Percentiles rank a stretch among this genome's conserved stretches.
phyloP scores from a whole-genome alignment of 2,888 invertebrate genomes.

The Standfussiana lucernea region DNA sequence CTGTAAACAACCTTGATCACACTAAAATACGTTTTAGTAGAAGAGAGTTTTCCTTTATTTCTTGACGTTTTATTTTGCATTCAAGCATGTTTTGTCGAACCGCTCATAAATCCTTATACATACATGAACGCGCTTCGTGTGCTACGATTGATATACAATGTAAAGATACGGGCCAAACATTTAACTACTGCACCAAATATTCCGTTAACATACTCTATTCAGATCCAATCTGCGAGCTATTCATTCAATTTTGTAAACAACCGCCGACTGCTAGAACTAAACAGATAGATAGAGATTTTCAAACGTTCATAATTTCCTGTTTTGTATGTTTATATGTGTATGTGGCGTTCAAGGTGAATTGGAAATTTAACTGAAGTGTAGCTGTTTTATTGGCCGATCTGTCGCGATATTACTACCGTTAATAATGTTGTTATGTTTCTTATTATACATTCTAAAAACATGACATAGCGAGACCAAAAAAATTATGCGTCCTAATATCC shows the following conservation, averaged over 20 bases:
- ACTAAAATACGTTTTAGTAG: neutral
- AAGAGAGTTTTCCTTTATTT: neutral
- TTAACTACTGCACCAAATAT: conserved; percentile 25
- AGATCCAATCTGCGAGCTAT: conserved; percentile 21
- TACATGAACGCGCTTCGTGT: neutral
- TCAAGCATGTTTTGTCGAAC: neutral
- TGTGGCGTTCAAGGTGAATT: conserved; percentile 44
- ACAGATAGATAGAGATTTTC: conserved; percentile 34
- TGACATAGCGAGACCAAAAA: neutral
- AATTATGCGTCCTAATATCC: neutral
- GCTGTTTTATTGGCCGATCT: conserved; percentile 50
- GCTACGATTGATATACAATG: conserved; percentile 39
- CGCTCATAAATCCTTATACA: neutral
- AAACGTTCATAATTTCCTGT: conserved; percentile 39
- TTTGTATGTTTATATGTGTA: conserved; percentile 9
- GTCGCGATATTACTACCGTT: conserved; percentile 9
- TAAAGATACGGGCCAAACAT: conserved; percentile 1
- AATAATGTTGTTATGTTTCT: conserved; percentile 8
- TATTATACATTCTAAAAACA: conserved; percentile 4
- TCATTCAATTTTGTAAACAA: conserved; percentile 46
- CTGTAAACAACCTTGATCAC: neutral
- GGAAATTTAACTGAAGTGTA: conserved; percentile 29
- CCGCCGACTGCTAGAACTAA: neutral
- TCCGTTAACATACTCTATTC: conserved; percentile 15
- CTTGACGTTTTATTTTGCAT: neutral